phyloP scores from a whole-genome alignment of 1,140 invertebrate genomes.

The Drosophila navojoa region DNA sequence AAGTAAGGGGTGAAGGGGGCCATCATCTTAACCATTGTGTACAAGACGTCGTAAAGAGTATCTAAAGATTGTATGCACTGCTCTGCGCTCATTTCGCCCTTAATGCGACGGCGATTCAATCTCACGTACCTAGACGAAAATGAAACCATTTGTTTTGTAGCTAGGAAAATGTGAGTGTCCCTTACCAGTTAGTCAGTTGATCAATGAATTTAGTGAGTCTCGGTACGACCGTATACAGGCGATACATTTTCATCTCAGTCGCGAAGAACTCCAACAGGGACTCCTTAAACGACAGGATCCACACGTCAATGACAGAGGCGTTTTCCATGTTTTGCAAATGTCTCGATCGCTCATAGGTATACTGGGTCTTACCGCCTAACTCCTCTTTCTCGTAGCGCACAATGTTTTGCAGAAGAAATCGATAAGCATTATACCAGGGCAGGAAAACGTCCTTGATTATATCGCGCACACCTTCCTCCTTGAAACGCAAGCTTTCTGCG shows the following conservation, averaged over 20 bases:
- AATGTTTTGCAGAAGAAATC: constrained; percentile 97
- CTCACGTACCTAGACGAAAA: constrained; percentile 89
- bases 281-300: constrained; percentile 99
- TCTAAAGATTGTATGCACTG: constrained; percentile 94
- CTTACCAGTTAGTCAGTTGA: constrained; percentile 96
- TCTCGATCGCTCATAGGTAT: constrained; percentile 87
- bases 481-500: constrained; percentile 98
- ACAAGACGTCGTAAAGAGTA: constrained; percentile 94
- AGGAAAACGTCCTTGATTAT: constrained; percentile 99
- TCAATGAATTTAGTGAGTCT: constrained; percentile 97
- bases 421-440: constrained; percentile 99
- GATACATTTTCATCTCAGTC: constrained; percentile 97
- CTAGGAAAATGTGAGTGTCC: neutral
- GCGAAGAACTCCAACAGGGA: constrained; percentile 94
- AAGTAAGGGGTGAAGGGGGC: constrained; percentile 99
- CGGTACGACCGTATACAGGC: constrained; percentile 97
- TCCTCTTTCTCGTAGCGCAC: constrained; percentile 91
- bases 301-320: constrained; percentile 97
- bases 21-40: constrained; percentile 95
- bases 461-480: constrained; percentile 98
- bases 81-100: constrained; percentile 91
- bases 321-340: constrained; percentile 73
- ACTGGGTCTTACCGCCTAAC: constrained; percentile 84
- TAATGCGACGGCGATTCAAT: constrained; percentile 97
- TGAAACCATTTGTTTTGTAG: neutral